Evolutionary conservation across 2,113 vertebrate species (phyloP).

Genomic region (Ictalurus punctatus): DNA sequence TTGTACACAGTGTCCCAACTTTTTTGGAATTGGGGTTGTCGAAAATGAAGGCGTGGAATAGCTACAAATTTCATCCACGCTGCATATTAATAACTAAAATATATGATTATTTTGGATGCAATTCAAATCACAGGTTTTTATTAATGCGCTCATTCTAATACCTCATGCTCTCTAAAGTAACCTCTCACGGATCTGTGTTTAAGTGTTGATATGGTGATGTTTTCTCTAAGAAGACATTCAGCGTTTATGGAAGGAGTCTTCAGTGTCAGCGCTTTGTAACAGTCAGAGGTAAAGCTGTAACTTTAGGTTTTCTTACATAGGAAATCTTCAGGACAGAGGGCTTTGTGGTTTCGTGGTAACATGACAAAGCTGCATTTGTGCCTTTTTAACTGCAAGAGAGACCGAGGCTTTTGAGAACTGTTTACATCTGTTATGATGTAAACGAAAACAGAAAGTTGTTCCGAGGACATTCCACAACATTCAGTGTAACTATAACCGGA

Average conservation of each 20-base stretch:
- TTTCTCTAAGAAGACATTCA: not conserved
- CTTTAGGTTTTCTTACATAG: no score
- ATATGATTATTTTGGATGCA: not conserved
- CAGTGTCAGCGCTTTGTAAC: not conserved
- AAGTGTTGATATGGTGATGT: not conserved
- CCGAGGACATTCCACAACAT: not conserved
- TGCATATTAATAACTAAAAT: not conserved
- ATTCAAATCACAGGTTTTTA: not conserved
- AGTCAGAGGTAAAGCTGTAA: not conserved
- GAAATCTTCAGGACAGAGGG: not conserved
- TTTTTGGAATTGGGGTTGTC: not conserved
- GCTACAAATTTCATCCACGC: not conserved
- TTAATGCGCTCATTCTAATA: not conserved
- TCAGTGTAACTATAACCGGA: not conserved
- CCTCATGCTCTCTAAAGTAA: not conserved
- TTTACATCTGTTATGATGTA: not conserved
- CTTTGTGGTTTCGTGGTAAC: not conserved
- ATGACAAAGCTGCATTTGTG: not conserved
- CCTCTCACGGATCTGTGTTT: not conserved
- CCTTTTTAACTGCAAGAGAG: not conserved
- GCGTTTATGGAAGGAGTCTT: not conserved
- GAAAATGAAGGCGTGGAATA: not conserved
- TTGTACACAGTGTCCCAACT: no score
- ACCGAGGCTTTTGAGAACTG: not conserved
- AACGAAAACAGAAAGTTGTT: not conserved